Conservation (phyloP, 1,140 invertebrate genomes). For the Penaeus chinensis region DNA sequence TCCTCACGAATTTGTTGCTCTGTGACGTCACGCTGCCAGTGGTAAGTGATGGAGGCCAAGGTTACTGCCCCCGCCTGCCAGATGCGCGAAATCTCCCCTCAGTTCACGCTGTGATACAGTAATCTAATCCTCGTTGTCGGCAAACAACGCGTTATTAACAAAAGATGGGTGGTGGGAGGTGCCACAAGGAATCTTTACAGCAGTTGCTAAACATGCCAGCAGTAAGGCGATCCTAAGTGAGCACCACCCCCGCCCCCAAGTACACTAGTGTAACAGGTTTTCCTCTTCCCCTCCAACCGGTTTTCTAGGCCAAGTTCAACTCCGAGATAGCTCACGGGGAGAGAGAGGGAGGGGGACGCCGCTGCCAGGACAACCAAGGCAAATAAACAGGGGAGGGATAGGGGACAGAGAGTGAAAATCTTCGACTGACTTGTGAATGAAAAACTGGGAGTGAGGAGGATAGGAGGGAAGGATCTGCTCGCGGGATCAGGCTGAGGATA, state of each 20-base stretch:
- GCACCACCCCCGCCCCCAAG: neutral
- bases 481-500: too few species aligned
- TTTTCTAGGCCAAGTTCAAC: constrained; percentile 58
- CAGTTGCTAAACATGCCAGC: neutral
- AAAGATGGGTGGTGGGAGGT: neutral
- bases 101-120: neutral
- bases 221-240: constrained; percentile 29
- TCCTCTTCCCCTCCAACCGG: constrained; percentile 30
- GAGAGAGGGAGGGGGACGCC: too few species aligned
- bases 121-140: too few species aligned
- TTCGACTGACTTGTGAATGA: too few species aligned
- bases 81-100: constrained; percentile 25
- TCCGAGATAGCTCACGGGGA: constrained; percentile 5
- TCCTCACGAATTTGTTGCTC: too few species aligned
- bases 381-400: too few species aligned
- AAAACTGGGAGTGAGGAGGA: too few species aligned
- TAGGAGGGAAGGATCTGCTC: too few species aligned
- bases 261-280: constrained; percentile 48
- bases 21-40: constrained; percentile 22
- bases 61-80: constrained; percentile 55
- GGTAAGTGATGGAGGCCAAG: constrained; percentile 46
- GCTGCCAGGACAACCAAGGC: too few species aligned
- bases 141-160: too few species aligned
- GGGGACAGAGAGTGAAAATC: too few species aligned
- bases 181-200: constrained; percentile 7